Evolutionary conservation across 2,888 invertebrate genomes (phyloP), one percentile per base, ranked within the genome.

Genomic region (Drosophila flavopinicola): DNA sequence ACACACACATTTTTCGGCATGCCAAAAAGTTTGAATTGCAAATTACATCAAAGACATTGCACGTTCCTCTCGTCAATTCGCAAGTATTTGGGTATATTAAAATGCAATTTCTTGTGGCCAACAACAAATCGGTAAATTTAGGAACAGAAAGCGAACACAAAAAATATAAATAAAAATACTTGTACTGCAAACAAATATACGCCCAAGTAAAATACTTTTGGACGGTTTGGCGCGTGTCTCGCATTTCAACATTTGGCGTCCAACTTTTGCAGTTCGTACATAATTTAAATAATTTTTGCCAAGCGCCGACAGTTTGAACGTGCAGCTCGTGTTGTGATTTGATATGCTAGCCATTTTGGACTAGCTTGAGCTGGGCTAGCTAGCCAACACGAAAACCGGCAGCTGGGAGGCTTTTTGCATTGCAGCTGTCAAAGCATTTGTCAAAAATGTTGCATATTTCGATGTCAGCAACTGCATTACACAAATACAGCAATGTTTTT

Each of bases 391-490:
- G 25, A 49, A 24, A 48, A 30, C 48, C 20, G 24, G 41, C 48
- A 13, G 41, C 51, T 37, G 29, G 24, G 38, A 37, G 33, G 53
- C 53, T 44, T 44, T 52, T 66, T 56, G 73, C 84, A 83, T 67
- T 80, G 71, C 44, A 71, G 82, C 78, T 82, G 87, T 82, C 79
- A 76, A 70, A 66, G 70, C 64, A 85, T 88, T 88, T 88, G 83
- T 86, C 85, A 86, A 77, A 77, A 79, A 71, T 68, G 67, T 74
- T 85, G 87, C 73, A 80, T 83, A 77, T 88, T 85, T 82, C 66
- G 73, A 59, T 74, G 72, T 78, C 88, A 59, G 74, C 72, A 75
- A 72, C 70, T 75, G 78, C 77, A 87, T 79, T 77, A 66, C 48
- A 59, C 6, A 76, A 82, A 74, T 71, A 38, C 38, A 59, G 9